Evolutionary conservation across 2,113 vertebrate species (phyloP).

Genomic region (Ptyas mucosa): DNA sequence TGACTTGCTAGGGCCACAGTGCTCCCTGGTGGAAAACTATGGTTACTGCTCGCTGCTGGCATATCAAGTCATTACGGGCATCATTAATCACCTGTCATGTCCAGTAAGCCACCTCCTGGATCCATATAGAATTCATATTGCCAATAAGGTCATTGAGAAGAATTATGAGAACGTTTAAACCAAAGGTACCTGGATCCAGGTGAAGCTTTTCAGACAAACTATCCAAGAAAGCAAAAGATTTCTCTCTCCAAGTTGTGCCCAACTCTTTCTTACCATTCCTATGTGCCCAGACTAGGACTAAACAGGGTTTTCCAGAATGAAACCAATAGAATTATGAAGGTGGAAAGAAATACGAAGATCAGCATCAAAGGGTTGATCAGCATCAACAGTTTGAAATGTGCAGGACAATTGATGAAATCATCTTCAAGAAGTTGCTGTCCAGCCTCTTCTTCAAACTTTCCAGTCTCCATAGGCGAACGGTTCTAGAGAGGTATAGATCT

Average conservation of each 20-base stretch:
- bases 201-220: neutral
- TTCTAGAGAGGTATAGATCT: too few species aligned
- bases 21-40: conserved; percentile 29
- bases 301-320: neutral
- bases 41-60: rapidly evolving
- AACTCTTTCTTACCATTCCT: neutral
- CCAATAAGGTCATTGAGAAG: too few species aligned
- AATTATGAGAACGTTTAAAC: neutral
- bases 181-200: neutral
- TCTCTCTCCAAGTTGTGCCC: neutral
- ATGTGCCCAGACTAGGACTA: neutral
- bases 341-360: neutral
- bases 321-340: too few species aligned
- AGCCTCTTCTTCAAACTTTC: too few species aligned
- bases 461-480: too few species aligned
- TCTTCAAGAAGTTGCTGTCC: neutral
- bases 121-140: neutral
- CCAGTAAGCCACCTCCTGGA: neutral
- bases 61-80: rapidly evolving
- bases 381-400: neutral
- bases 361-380: too few species aligned
- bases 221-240: neutral
- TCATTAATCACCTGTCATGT: neutral
- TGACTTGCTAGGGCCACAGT: conserved; percentile 20
- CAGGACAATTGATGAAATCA: neutral